Conservation (phyloP, 2,113 vertebrate species). For the Vulpes vulpes region DNA sequence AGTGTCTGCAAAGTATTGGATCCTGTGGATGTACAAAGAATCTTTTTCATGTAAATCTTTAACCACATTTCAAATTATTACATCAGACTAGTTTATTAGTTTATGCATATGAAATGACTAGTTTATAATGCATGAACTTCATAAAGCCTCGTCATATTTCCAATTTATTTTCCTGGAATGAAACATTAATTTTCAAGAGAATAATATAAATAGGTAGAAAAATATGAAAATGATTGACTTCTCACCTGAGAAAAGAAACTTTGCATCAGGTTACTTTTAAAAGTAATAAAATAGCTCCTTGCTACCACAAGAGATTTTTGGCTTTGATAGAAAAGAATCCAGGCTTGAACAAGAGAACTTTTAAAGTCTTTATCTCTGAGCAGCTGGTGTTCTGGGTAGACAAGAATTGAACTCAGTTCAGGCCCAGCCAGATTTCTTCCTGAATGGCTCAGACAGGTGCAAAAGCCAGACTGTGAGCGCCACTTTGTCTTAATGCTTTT, state of each 20-base stretch:
- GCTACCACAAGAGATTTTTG: conserved; percentile 63
- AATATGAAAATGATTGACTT: background rate
- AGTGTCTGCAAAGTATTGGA: conserved; percentile 28
- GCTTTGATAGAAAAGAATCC: conserved; percentile 73
- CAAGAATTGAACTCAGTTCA: conserved; percentile 63
- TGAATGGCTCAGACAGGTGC: conserved; percentile 26
- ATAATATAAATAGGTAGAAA: background rate
- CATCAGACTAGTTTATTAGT: background rate
- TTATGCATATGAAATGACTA: background rate
- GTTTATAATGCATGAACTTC: background rate
- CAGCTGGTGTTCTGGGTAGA: conserved; percentile 78
- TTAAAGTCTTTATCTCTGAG: background rate
- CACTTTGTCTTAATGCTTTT: conserved; percentile 10
- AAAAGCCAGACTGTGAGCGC: background rate
- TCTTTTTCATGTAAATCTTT: conserved; percentile 19
- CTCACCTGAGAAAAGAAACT: conserved; percentile 41
- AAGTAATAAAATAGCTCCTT: conserved; percentile 64
- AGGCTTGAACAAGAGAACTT: conserved; percentile 39
- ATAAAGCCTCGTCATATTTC: background rate
- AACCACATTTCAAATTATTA: background rate
- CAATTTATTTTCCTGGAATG: background rate
- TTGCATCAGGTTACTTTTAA: conserved; percentile 72
- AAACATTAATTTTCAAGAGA: background rate
- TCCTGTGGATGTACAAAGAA: background rate
- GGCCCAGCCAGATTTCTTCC: conserved; percentile 35